phyloP scores from a whole-genome alignment of 2,888 invertebrate genomes.

The Cyclophora punctaria region DNA sequence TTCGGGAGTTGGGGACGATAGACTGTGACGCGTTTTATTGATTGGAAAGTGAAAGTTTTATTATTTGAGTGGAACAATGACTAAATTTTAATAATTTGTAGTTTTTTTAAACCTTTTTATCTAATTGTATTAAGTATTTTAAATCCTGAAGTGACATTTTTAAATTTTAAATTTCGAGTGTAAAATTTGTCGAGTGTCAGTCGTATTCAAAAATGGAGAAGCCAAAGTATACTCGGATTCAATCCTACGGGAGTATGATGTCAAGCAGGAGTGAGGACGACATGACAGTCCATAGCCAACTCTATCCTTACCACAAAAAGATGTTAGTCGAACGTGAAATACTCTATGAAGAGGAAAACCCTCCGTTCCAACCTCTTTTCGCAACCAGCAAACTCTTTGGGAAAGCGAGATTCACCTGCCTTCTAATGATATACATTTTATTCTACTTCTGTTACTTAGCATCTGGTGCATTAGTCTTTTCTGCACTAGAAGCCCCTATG shows the following conservation, averaged over 20 bases:
- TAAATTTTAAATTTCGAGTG: neutral
- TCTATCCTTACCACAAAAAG: constrained; percentile 61
- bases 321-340: constrained; percentile 57
- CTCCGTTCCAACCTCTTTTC: constrained; percentile 59
- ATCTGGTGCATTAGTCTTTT: constrained; percentile 80
- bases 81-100: too few relatives aligned
- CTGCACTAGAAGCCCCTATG: constrained; percentile 77
- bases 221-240: constrained; percentile 47
- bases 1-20: neutral
- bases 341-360: constrained; percentile 62
- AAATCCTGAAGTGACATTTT: too few relatives aligned
- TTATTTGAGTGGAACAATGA: too few relatives aligned
- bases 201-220: constrained; percentile 36
- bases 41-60: too few relatives aligned
- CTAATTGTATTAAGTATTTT: too few relatives aligned
- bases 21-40: neutral
- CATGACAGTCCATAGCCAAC: constrained; percentile 64
- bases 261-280: constrained; percentile 60
- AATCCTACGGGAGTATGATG: constrained; percentile 65
- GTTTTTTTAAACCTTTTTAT: too few relatives aligned
- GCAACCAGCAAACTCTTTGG: constrained; percentile 66
- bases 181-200: constrained; percentile 9
- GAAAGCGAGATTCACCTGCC: constrained; percentile 67
- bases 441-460: constrained; percentile 78
- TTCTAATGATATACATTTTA: constrained; percentile 70